phyloP scores from a whole-genome alignment of 1,140 invertebrate genomes.

The Papilio xuthus region DNA sequence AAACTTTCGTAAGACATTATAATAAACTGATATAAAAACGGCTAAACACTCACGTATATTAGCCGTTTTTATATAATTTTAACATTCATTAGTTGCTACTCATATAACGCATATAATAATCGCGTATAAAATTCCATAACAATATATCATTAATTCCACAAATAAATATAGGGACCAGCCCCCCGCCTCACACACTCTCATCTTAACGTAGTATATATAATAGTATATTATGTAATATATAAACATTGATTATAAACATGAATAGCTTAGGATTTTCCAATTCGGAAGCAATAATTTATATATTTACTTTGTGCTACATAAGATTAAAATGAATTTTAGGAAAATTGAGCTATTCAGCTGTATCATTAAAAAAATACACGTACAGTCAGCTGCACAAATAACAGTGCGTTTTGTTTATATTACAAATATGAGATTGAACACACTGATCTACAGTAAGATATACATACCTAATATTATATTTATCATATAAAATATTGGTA shows the following conservation, averaged over 20 bases:
- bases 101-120: slow-evolving; percentile 55
- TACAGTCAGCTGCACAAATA: slow-evolving; percentile 47
- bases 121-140: slow-evolving; percentile 76
- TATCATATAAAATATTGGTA: slow-evolving; percentile 37
- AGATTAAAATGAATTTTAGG: slow-evolving; percentile 16
- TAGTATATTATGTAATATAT: slow-evolving; percentile 44
- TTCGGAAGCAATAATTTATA: slow-evolving; percentile 4
- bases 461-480: slow-evolving; percentile 41
- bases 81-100: slow-evolving; percentile 60
- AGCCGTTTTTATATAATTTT: too few relatives aligned
- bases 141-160: slow-evolving; percentile 60
- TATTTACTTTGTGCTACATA: slow-evolving; percentile 26
- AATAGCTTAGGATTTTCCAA: slow-evolving; percentile 26
- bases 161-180: slow-evolving; percentile 69
- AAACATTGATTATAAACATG: slow-evolving; percentile 8
- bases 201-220: slow-evolving; percentile 40
- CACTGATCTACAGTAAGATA: slow-evolving; percentile 53
- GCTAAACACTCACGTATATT: too few relatives aligned
- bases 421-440: slow-evolving; percentile 73
- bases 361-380: slow-evolving; percentile 50
- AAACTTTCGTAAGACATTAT: too few relatives aligned
- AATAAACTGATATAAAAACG: too few relatives aligned
- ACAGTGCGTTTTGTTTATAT: slow-evolving; percentile 49
- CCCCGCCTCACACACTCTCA: slow-evolving; percentile 46
- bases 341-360: slow-evolving; percentile 69